Base-by-base conservation (phyloP, 2,888 invertebrate genomes). In the Eulithis prunata region DNA sequence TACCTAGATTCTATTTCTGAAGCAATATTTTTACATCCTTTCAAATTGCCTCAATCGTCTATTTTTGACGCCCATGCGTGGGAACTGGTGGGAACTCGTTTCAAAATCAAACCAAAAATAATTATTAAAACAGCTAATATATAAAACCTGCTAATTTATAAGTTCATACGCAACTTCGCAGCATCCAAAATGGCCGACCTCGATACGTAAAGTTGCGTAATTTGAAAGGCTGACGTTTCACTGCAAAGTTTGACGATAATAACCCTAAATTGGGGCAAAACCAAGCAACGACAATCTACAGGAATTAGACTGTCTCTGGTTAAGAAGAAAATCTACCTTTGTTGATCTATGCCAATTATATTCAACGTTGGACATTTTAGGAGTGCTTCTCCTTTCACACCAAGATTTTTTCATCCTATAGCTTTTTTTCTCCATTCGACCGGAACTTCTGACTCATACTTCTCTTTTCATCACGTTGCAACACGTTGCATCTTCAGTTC, bases 121-220 rank as follows among this genome's bases (percentile, higher is more conserved):
- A 51, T 60, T 28, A 62, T 58, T 64, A 49, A 7, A 63, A 47
- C 46, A 63, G 46, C 21, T 47, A 43, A 49, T 52, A 46, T 36
- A 41, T 47, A 13, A 32, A 53, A 57, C 45, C 36, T 46, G 62
- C 38, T 62, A 64, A 68, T 68, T 64, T 61, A 61, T 64, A 49
- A 53, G 21, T 57, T 32, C 46, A 53, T 56, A 53, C 47, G 45
- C 36, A 62, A 28, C 41, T 57, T 56, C 55, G 55, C 57, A 56
- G 49, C 59, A 66, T 66, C 58, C 57, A 66, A 70, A 62, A 69
- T 72, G 63, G 52, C 63, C 62, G 70, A 64, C 68, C 68, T 69
- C 60, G 66, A 62, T 72, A 69, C 58, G 56, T 57, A 57, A 66
- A 49, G 49, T 68, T 71, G 68, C 70, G 67, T 68, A 72, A 72